phyloP scores from a whole-genome alignment of 2,113 vertebrate species.

The Nansenia antarctica region DNA sequence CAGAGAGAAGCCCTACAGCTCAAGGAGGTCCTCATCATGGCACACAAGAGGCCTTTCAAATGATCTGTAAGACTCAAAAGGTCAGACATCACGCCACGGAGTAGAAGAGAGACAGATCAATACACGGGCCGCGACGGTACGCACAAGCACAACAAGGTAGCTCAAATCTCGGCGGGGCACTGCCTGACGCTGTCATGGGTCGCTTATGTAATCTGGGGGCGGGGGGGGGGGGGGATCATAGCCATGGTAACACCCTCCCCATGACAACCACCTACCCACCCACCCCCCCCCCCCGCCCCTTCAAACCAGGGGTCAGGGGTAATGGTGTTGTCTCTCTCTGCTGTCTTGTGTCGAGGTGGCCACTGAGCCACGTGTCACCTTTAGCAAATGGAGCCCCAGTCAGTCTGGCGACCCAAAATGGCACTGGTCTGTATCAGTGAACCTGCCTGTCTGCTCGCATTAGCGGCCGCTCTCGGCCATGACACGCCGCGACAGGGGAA shows the following conservation, averaged over 20 bases:
- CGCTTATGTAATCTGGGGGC: no score
- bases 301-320: no score
- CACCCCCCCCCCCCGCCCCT: not conserved
- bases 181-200: not conserved
- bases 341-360: not conserved
- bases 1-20: not conserved
- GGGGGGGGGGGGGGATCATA: no score
- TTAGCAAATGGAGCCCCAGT: not conserved
- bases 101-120: not conserved
- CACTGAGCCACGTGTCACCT: not conserved
- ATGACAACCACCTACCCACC: no score
- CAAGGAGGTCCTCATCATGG: not conserved
- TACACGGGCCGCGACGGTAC: not conserved
- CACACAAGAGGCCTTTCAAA: not conserved
- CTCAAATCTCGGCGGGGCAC: not conserved
- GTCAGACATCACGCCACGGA: not conserved
- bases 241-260: not conserved
- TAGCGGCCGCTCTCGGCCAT: not conserved
- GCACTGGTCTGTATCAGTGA: constrained; percentile 3
- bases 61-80: not conserved
- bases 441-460: not conserved
- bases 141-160: not conserved
- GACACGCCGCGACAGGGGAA: not conserved
- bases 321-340: not conserved
- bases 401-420: not conserved